Conservation (phyloP, 1,140 invertebrate genomes). For the Nymphalis io region DNA sequence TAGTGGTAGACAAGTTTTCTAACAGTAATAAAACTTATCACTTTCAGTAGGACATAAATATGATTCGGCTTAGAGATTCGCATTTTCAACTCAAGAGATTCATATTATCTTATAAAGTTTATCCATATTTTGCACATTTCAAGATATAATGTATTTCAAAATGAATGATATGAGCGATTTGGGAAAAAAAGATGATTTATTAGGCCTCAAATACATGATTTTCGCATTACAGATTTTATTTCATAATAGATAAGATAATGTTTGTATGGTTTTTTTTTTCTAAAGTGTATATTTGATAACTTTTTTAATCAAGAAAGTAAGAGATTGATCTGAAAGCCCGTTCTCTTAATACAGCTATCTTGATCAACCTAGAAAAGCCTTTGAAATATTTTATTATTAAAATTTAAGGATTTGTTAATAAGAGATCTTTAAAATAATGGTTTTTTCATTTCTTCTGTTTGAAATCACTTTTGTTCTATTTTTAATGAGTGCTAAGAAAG, state of each 20-base stretch:
- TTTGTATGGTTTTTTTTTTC: background rate
- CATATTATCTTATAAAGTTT: slow-evolving; percentile 3
- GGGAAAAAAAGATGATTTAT: background rate
- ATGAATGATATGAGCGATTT: slow-evolving; percentile 16
- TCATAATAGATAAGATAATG: background rate
- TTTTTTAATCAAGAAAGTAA: background rate
- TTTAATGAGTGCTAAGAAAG: too few species aligned
- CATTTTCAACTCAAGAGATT: background rate
- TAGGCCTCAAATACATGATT: background rate
- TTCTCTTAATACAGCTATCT: background rate
- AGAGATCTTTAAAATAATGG: background rate
- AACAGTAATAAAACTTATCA: too few species aligned
- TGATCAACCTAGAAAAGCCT: background rate
- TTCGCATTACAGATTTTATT: background rate
- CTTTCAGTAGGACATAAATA: too few species aligned
- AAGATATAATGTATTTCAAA: slow-evolving; percentile 6
- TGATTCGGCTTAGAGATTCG: too few species aligned
- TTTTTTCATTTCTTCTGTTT: background rate
- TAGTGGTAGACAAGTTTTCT: too few species aligned
- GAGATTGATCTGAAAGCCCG: slow-evolving; percentile 1
- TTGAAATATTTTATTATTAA: background rate
- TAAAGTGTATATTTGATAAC: background rate
- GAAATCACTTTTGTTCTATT: background rate
- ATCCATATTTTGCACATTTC: slow-evolving; percentile 17
- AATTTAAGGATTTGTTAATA: background rate